phyloP scores from a whole-genome alignment of 1,140 invertebrate species.

The Archivesica marissinica region DNA sequence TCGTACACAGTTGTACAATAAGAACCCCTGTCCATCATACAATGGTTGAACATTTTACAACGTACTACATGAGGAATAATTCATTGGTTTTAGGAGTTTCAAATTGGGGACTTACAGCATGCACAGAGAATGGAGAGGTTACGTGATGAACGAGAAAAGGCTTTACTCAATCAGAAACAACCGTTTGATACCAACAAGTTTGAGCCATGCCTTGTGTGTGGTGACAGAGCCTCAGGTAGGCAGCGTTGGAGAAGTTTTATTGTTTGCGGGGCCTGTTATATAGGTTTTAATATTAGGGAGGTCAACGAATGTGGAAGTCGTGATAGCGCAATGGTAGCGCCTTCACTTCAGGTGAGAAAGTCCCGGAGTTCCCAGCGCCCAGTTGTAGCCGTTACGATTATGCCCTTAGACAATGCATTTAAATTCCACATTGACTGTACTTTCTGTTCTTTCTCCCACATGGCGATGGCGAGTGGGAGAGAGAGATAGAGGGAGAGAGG shows the following conservation, averaged over 20 bases:
- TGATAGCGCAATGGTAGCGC: too few relatives aligned
- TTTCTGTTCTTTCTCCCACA: background rate
- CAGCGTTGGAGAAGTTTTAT: background rate
- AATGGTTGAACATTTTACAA: too few relatives aligned
- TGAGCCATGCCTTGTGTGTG: conserved; percentile 97
- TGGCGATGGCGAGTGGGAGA: background rate
- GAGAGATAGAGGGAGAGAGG: too few relatives aligned
- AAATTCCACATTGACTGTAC: too few relatives aligned
- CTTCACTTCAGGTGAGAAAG: too few relatives aligned
- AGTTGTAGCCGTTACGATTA: too few relatives aligned
- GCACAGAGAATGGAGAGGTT: conserved; percentile 77
- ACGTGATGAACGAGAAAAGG: conserved; percentile 77
- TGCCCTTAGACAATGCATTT: too few relatives aligned
- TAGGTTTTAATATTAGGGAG: conserved; percentile 64
- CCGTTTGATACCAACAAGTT: conserved; percentile 84
- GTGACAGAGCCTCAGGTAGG: conserved; percentile 93
- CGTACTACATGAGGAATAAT: too few relatives aligned
- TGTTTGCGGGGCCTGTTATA: conserved; percentile 21
- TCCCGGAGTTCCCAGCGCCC: too few relatives aligned
- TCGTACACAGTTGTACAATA: too few relatives aligned
- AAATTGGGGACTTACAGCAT: conserved; percentile 74
- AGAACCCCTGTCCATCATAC: too few relatives aligned
- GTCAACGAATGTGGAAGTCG: background rate
- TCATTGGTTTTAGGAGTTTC: conserved; percentile 57
- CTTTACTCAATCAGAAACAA: conserved; percentile 70